Conservation (phyloP, 1,140 invertebrate genomes). For the Varroa destructor region DNA sequence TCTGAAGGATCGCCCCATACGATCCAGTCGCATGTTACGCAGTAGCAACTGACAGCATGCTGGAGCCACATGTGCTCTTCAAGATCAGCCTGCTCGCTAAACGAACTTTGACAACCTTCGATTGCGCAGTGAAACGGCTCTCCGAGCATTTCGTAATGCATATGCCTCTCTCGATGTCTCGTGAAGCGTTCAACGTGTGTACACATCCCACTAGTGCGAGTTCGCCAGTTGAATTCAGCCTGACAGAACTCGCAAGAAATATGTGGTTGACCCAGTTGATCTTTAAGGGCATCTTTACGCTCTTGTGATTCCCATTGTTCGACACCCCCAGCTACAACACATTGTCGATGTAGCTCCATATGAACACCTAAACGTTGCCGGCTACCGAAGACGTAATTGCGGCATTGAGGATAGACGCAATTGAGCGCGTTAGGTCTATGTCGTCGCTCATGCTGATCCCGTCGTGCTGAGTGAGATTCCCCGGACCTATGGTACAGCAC, state of each 20-base stretch:
- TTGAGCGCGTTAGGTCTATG: slow-evolving; percentile 3
- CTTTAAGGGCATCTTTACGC: not conserved
- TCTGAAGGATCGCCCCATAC: slow-evolving; percentile 10
- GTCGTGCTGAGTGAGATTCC: not conserved
- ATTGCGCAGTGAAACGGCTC: slow-evolving; percentile 1
- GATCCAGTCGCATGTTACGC: slow-evolving; percentile 20
- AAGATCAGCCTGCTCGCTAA: not conserved
- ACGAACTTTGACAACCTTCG: not conserved
- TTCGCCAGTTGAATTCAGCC: slow-evolving; percentile 15
- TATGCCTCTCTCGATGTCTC: not conserved
- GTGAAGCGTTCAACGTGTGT: slow-evolving; percentile 2
- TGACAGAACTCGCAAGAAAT: slow-evolving; percentile 11
- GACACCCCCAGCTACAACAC: not conserved
- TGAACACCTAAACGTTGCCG: not conserved
- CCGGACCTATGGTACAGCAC: not conserved
- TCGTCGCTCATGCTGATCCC: not conserved
- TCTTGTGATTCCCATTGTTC: slow-evolving; percentile 4
- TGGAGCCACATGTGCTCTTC: slow-evolving; percentile 22
- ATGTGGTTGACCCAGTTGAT: not conserved
- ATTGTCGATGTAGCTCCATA: slow-evolving; percentile 4
- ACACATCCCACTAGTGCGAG: not conserved
- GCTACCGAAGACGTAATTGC: not conserved
- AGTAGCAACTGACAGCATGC: slow-evolving; percentile 1
- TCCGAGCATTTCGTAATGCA: not conserved
- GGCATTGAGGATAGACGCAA: slow-evolving; percentile 9